phyloP scores from a whole-genome alignment of 2,113 vertebrate genomes.

The Madoqua kirkii region DNA sequence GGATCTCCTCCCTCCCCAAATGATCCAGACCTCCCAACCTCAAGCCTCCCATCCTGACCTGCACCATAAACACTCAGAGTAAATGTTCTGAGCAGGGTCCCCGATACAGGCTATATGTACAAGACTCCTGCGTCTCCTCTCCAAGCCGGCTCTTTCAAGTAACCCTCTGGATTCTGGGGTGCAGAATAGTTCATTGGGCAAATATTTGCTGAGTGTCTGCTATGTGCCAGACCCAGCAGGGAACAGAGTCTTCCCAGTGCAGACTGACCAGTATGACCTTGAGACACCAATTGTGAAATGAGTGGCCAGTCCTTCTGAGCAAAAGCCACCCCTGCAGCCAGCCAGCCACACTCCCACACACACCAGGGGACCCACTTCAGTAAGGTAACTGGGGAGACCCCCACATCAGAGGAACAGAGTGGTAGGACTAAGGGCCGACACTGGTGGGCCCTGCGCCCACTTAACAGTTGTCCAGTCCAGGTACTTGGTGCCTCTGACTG shows the following conservation, averaged over 20 bases:
- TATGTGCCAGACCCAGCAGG: not conserved
- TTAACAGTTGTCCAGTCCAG: not conserved
- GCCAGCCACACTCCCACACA: not conserved
- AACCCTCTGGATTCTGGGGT: not conserved
- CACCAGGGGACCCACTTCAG: not conserved
- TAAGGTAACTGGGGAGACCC: not conserved
- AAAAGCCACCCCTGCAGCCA: not conserved
- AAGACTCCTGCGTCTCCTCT: no score
- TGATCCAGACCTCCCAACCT: not conserved
- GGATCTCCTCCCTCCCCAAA: not conserved
- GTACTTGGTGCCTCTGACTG: not conserved
- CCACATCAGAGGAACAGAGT: not conserved
- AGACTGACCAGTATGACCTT: not conserved
- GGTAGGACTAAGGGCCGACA: not conserved
- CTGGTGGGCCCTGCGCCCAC: not conserved
- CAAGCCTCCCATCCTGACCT: not conserved
- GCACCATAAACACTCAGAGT: fast-evolving
- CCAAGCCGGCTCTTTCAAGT: no score
- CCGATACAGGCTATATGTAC: no score
- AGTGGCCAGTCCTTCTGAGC: not conserved
- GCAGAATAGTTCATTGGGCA: not conserved
- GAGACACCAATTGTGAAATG: slow-evolving; percentile 42
- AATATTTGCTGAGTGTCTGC: slow-evolving; percentile 36
- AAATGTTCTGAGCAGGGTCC: not conserved
- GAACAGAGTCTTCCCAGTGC: slow-evolving; percentile 30